Base-by-base conservation (phyloP, 2,113 vertebrate species). In the Caretta caretta region DNA sequence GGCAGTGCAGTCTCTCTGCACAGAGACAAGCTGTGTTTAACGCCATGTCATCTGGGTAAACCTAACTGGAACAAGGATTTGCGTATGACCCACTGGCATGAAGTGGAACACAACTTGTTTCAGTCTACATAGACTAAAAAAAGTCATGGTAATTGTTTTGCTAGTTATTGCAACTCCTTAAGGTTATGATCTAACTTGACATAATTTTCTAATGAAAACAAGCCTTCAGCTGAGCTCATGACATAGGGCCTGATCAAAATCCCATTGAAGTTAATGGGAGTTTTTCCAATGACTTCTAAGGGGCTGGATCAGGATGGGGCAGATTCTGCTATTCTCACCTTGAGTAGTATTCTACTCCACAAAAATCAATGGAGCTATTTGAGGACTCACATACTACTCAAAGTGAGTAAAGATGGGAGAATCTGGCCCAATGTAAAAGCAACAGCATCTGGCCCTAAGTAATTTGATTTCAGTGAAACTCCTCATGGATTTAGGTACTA, bases 51-150 rank as follows among this genome's bases (percentile, higher is more conserved):
- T 29, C 78, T 80, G 87, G 75, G 84, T 84, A 88, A 97, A 88
- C 93, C 90, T 90, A 56, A 0, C 93, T 84, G 94, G 88, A 93
- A 82, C 76, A 93, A 53, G 42, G 92, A 84, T 84, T 86, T 93
- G 87, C 78, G 87, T 69, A 7, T 89, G 88, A 95, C 80, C 89
- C 86, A 87, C 83, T 95, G 90, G 92, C 91, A 85, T 93, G 92
- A 94, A 96, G 96, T 89, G 72, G 90, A 87, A 94, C 65, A 94
- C 82, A 51, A 90, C 96, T 95, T 94, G 69, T 95, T 90, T 90
- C n/a, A 65, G 69, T 79, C 94, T 89, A 42, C 0, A 0, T 69
- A 83, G 54, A 51, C 90, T 87, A 59, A 90, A 95, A 53, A 78
- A 72, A 20, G 9, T 42, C 54, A 4, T 42, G 56, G 69, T 54